A percentile compares a stretch with the other conserved stretches of the same genome.
Conservation (phyloP, 2,113 vertebrate genomes). For the Helogale parvula region DNA sequence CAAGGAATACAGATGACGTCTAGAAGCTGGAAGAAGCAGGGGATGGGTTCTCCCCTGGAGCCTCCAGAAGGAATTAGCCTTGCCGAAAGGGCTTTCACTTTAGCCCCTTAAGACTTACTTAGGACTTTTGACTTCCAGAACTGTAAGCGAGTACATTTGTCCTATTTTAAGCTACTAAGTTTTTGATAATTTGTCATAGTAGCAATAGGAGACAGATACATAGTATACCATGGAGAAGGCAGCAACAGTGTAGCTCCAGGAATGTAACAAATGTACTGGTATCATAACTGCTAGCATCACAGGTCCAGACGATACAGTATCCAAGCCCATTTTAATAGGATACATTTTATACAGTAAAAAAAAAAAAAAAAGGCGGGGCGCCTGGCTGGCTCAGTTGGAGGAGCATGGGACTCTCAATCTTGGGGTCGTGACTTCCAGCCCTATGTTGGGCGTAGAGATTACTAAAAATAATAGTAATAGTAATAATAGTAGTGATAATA, state of each 20-base stretch:
- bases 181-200: background rate
- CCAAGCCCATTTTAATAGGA: background rate
- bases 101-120: background rate
- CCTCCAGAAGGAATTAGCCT: background rate
- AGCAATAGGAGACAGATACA: background rate
- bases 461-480: background rate
- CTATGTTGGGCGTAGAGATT: background rate
- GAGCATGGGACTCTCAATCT: background rate
- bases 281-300: background rate
- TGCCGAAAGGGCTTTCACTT: background rate
- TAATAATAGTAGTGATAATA: background rate
- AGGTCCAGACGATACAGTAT: background rate
- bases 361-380: background rate
- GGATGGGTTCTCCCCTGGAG: background rate
- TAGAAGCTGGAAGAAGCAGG: background rate
- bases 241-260: background rate
- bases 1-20: background rate
- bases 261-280: background rate
- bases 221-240: background rate
- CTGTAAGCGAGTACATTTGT: background rate
- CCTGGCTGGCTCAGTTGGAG: background rate
- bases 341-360: conserved; percentile 14
- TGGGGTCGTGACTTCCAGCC: background rate
- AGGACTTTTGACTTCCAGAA: background rate
- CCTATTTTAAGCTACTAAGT: background rate